Conservation (phyloP, 2,113 vertebrate species). For the Anhinga rufa region DNA sequence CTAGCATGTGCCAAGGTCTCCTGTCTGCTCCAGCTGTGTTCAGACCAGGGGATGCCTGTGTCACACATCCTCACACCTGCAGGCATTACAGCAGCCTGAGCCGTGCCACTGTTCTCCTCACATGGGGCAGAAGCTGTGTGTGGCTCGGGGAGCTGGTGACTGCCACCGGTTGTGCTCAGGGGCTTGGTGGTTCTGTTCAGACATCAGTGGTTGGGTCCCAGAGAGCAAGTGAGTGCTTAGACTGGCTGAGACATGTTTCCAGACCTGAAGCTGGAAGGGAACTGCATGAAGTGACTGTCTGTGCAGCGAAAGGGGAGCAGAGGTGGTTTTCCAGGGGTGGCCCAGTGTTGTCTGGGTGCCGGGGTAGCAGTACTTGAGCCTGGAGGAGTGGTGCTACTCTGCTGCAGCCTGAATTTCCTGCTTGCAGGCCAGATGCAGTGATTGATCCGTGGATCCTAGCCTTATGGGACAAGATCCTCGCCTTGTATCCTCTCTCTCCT, state of each 20-base stretch:
- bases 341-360: not conserved
- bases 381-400: not conserved
- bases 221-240: not conserved
- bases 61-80: not conserved
- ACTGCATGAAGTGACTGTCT: no score
- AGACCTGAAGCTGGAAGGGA: not conserved
- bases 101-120: not conserved
- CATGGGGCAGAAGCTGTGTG: rapidly evolving
- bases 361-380: not conserved
- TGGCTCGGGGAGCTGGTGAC: rapidly evolving
- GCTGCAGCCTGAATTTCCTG: not conserved
- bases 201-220: not conserved
- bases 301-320: not conserved
- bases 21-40: not conserved
- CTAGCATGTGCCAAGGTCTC: not conserved
- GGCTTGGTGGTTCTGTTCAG: not conserved
- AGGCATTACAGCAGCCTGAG: not conserved
- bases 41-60: not conserved
- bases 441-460: conserved; percentile 85
- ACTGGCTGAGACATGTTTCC: not conserved
- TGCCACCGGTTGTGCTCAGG: rapidly evolving
- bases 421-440: conserved; percentile 84
- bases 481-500: conserved; percentile 71
- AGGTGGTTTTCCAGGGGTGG: not conserved
- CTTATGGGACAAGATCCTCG: conserved; percentile 83